Conservation (phyloP, 1,140 invertebrate species). For the Vanessa tameamea region DNA sequence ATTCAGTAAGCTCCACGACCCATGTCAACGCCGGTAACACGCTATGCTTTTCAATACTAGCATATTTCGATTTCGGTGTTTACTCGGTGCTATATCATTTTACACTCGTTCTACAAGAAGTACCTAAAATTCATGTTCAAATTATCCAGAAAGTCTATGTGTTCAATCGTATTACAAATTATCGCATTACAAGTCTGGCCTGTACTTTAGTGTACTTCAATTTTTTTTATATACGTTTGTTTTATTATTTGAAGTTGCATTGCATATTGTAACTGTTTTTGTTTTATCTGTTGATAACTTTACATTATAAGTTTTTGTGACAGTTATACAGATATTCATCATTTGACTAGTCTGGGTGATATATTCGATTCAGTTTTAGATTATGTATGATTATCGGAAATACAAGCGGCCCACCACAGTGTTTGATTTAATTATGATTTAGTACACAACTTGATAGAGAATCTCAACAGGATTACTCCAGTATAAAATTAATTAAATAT, state of each 20-base stretch:
- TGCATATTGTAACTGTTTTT: constrained; percentile 31
- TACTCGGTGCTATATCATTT: constrained; percentile 71
- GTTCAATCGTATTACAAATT: constrained; percentile 52
- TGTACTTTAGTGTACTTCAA: constrained; percentile 40
- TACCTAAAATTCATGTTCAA: constrained; percentile 42
- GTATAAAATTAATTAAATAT: constrained; percentile 19
- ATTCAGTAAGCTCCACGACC: constrained; percentile 85
- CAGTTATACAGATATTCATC: constrained; percentile 37
- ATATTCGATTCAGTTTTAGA: constrained; percentile 30
- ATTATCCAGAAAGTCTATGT: constrained; percentile 48
- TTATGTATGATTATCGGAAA: neutral
- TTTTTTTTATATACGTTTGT: constrained; percentile 23
- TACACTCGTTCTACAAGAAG: constrained; percentile 46
- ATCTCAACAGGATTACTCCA: constrained; percentile 53
- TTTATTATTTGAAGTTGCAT: constrained; percentile 32
- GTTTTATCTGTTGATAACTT: constrained; percentile 38
- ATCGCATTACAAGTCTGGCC: constrained; percentile 41
- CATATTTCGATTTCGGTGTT: constrained; percentile 59
- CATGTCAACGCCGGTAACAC: constrained; percentile 56
- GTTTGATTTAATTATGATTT: constrained; percentile 25
- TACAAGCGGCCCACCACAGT: constrained; percentile 25
- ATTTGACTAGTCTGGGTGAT: constrained; percentile 35
- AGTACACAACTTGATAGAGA: constrained; percentile 35
- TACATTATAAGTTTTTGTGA: constrained; percentile 35
- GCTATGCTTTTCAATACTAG: constrained; percentile 51